A percentile compares a stretch with the other conserved stretches of the same genome.
phyloP scores from a whole-genome alignment of 2,797 vertebrate species.

The Fratercula arctica region DNA sequence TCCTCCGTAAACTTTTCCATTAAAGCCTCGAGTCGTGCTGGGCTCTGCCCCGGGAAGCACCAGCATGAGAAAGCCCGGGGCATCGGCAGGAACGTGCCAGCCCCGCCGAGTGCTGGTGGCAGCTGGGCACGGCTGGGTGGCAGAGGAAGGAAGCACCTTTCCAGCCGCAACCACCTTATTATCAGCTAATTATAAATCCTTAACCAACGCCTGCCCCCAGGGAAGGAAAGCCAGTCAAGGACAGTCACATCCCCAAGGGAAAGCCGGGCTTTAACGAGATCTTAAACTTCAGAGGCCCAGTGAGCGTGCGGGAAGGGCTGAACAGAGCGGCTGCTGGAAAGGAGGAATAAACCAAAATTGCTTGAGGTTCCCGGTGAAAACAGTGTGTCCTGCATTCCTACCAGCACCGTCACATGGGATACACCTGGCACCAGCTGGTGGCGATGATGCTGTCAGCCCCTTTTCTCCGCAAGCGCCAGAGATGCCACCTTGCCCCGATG shows the following conservation, averaged over 20 bases:
- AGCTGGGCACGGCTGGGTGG: accelerated
- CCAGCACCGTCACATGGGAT: accelerated
- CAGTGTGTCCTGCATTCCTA: neutral
- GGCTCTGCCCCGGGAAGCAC: neutral
- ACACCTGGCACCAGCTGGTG: neutral
- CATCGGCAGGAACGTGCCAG: accelerated
- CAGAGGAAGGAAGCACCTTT: neutral
- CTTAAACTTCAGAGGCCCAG: neutral
- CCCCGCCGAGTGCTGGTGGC: accelerated
- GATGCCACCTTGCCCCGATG: neutral
- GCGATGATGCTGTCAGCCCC: accelerated
- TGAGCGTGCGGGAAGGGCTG: accelerated
- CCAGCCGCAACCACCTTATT: neutral
- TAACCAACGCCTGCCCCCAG: neutral
- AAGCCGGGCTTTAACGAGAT: neutral
- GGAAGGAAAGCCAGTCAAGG: conserved; percentile 36
- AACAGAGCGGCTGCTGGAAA: neutral
- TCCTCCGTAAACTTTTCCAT: neutral
- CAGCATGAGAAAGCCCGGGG: neutral
- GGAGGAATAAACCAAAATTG: neutral
- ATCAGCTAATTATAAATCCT: conserved; percentile 10
- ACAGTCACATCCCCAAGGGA: neutral
- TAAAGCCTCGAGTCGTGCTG: accelerated
- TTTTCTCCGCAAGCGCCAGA: neutral
- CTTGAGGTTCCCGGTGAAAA: neutral